Conservation (phyloP, 2,888 invertebrate genomes). For the Noctuana brunneofusca region DNA sequence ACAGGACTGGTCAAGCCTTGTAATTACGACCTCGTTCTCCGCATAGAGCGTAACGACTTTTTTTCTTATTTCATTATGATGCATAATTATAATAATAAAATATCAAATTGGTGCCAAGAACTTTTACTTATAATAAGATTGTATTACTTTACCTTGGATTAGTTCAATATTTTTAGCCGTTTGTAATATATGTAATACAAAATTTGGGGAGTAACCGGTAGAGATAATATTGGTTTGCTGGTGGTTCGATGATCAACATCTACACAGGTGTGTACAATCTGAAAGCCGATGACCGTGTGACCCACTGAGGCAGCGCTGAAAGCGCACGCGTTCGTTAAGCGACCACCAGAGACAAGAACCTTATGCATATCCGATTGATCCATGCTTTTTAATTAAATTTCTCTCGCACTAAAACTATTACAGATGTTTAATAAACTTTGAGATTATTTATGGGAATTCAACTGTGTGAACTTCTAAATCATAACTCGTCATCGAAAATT, state of each 20-base stretch:
- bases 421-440: neutral
- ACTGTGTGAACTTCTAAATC: neutral
- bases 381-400: neutral
- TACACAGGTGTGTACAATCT: slow-evolving; percentile 54
- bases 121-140: slow-evolving; percentile 23
- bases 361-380: neutral
- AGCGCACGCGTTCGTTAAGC: slow-evolving; percentile 44
- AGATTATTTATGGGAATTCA: neutral
- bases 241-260: neutral
- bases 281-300: slow-evolving; percentile 64
- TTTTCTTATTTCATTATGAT: slow-evolving; percentile 20
- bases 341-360: slow-evolving; percentile 10
- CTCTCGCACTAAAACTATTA: neutral
- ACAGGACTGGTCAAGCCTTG: slow-evolving; percentile 9
- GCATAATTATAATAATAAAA: slow-evolving; percentile 21
- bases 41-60: slow-evolving; percentile 25
- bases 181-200: neutral
- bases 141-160: neutral
- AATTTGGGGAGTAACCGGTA: slow-evolving; percentile 3
- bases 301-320: slow-evolving; percentile 51
- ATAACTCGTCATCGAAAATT: neutral
- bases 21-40: slow-evolving; percentile 23
- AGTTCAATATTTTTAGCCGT: neutral
- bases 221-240: slow-evolving; percentile 4
- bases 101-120: slow-evolving; percentile 13